phyloP scores from a whole-genome alignment of 2,797 vertebrate genomes.

The Holocentrus rufus region DNA sequence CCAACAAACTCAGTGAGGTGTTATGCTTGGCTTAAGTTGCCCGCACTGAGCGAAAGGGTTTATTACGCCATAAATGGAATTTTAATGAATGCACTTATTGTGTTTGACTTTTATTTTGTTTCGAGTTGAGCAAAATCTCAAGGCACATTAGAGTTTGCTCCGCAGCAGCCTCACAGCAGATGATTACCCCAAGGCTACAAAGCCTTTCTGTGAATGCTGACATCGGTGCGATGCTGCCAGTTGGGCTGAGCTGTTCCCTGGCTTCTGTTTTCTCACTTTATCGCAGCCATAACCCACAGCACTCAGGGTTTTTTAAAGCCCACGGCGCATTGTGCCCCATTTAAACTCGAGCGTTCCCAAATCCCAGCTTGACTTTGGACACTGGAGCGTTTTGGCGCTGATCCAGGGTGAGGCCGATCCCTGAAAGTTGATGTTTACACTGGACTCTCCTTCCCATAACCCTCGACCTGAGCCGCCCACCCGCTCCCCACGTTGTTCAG shows the following conservation, averaged over 20 bases:
- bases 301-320: neutral
- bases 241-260: neutral
- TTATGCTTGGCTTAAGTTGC: neutral
- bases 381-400: neutral
- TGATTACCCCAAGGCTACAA: neutral
- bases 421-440: neutral
- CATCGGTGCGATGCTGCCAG: constrained; percentile 1
- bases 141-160: neutral
- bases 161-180: neutral
- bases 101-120: neutral
- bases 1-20: constrained; percentile 2
- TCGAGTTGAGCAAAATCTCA: neutral
- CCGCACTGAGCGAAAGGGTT: neutral
- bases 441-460: constrained; percentile 21
- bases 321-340: neutral
- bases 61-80: constrained; percentile 3
- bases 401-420: neutral
- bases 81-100: constrained; percentile 2
- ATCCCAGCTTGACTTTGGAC: neutral
- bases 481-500: constrained; percentile 18
- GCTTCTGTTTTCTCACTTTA: neutral
- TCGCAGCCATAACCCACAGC: neutral
- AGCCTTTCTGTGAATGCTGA: neutral
- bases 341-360: neutral
- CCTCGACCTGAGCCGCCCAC: neutral